Conservation (phyloP, 1,140 invertebrate genomes). For the Drosophila sucinea region DNA sequence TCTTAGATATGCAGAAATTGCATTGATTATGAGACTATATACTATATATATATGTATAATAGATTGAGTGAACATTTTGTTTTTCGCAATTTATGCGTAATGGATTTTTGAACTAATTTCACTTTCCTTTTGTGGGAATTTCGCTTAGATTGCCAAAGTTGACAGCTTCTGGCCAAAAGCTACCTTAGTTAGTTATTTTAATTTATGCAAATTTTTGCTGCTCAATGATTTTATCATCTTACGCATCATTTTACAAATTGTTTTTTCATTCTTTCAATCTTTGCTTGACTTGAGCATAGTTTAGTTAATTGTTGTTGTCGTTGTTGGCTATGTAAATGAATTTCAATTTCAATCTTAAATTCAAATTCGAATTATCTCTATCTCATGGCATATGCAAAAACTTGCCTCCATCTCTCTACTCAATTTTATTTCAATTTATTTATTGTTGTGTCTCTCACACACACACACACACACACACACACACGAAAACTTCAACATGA, state of each 20-base stretch:
- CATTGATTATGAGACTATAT: constrained; percentile 68
- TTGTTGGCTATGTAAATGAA: constrained; percentile 4
- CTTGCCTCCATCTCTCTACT: background rate
- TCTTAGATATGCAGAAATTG: constrained; percentile 57
- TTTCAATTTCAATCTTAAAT: constrained; percentile 18
- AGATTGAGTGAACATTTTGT: constrained; percentile 37
- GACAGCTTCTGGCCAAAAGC: background rate
- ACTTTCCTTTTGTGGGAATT: constrained; percentile 4
- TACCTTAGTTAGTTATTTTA: constrained; percentile 40
- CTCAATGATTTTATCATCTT: constrained; percentile 62
- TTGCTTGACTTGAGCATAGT: constrained; percentile 62
- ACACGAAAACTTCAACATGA: constrained; percentile 3
- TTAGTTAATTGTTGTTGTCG: constrained; percentile 26
- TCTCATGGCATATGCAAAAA: background rate
- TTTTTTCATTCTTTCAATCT: constrained; percentile 21
- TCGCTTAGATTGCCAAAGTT: constrained; percentile 10
- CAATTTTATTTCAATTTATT: constrained; percentile 49
- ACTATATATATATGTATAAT: background rate
- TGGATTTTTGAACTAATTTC: constrained; percentile 34
- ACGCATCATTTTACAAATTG: constrained; percentile 74
- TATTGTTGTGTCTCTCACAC: constrained; percentile 18
- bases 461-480: constrained; percentile 32
- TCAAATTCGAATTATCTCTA: constrained; percentile 34
- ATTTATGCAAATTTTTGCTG: constrained; percentile 68
- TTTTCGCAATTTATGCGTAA: constrained; percentile 33